Evolutionary conservation across 1,140 invertebrate species (phyloP), one percentile per base, ranked within the genome.

Genomic region (Psilanteris sp.): DNA sequence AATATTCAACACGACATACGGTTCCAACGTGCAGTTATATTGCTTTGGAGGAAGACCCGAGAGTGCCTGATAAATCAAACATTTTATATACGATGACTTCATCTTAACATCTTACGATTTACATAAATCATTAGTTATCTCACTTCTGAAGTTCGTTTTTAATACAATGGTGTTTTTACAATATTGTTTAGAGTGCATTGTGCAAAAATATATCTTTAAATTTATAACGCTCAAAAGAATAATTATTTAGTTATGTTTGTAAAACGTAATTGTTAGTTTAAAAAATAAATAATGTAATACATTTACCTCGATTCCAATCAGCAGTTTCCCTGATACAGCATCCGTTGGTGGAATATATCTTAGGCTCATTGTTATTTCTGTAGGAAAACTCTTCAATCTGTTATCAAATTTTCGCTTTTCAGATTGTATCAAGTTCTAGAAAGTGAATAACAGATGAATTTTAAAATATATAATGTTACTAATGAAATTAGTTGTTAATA

Each of bases 221-320:
- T n/a, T n/a, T n/a, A n/a, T n/a, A n/a, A n/a, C n/a, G n/a, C n/a
- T n/a, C n/a, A n/a, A n/a, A n/a, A n/a, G n/a, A n/a, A n/a, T n/a
- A n/a, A n/a, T n/a, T n/a, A n/a, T n/a, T n/a, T n/a, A n/a, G n/a
- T n/a, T n/a, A n/a, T n/a, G n/a, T n/a, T n/a, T n/a, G n/a, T n/a
- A n/a, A n/a, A n/a, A n/a, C n/a, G n/a, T n/a, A n/a, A n/a, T n/a
- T n/a, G n/a, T n/a, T n/a, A n/a, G n/a, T n/a, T n/a, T n/a, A n/a
- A n/a, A n/a, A n/a, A n/a, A n/a, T n/a, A n/a, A n/a, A n/a, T n/a
- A n/a, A n/a, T n/a, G n/a, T n/a, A 20, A 15, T n/a, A 34, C 14
- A 34, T 15, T 20, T 73, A 89, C 87, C 84, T 89, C 86, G 39
- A 89, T 81, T 18, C 87, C 87, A 24, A 89, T 86, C 10, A 88